These are phyloP conservation scores for Centropus unirufus DNA, from an alignment of 2,113 vertebrate genomes.

Conservation along the genomic window DNA sequence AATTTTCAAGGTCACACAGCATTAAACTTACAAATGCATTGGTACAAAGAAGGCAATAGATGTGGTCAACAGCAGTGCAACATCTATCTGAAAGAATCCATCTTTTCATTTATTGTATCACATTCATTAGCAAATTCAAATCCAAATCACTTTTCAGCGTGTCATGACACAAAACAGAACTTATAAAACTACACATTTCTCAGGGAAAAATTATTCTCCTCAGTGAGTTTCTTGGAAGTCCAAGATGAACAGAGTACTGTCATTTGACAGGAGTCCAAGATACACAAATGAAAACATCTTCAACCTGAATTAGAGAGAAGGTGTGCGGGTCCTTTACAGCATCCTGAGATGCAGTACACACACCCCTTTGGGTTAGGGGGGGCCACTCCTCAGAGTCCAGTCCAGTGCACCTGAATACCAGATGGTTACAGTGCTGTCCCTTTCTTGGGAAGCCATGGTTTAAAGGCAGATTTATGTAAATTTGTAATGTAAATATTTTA, in stretches of 20 bases:
- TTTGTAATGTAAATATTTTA: neutral
- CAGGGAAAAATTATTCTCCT: neutral
- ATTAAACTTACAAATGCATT: neutral
- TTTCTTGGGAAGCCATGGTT: neutral
- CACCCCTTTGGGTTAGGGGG: too few species aligned
- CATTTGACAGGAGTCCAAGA: neutral
- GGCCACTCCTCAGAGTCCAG: neutral
- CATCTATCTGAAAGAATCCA: neutral
- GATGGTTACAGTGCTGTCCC: neutral
- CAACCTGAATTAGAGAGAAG: neutral
- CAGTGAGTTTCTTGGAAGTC: constrained; percentile 1
- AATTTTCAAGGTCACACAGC: constrained; percentile 25
- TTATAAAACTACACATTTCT: neutral
- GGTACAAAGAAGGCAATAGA: neutral
- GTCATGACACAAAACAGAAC: neutral
- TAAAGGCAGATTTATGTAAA: neutral
- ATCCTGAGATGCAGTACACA: neutral
- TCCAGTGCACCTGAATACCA: neutral
- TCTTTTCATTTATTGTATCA: constrained; percentile 1
- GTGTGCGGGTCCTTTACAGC: neutral
- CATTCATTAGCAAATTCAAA: constrained; percentile 15
- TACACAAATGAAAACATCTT: neutral
- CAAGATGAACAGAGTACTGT: neutral
- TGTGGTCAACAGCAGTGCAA: neutral
- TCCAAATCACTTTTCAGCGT: neutral